Evolutionary conservation across 2,113 vertebrate genomes (phyloP).

Genomic region (Salvator merianae): DNA sequence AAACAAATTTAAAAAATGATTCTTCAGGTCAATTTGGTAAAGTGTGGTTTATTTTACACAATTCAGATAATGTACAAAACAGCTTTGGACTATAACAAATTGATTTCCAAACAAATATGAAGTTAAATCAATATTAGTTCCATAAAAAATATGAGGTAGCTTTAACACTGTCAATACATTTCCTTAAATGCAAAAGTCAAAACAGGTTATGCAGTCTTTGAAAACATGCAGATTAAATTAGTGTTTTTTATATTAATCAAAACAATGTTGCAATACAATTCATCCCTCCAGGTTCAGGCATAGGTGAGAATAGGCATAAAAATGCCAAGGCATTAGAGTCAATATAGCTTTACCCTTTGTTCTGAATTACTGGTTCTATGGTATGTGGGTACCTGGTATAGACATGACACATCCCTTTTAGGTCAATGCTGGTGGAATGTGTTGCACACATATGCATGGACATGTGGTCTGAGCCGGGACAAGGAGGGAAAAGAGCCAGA

Average conservation of each 20-base stretch:
- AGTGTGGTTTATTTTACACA: slow-evolving; percentile 38
- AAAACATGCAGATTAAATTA: not conserved
- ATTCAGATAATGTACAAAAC: slow-evolving; percentile 30
- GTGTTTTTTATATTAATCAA: not conserved
- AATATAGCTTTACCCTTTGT: not conserved
- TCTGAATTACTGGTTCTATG: not conserved
- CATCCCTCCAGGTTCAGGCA: not conserved
- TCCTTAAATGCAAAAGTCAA: not conserved
- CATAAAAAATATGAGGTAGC: not conserved
- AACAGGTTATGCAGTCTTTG: not conserved
- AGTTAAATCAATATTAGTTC: not conserved
- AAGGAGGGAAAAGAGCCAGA: too few species aligned
- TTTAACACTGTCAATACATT: not conserved
- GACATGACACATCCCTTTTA: too few species aligned
- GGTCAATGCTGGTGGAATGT: too few species aligned
- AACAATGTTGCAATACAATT: not conserved
- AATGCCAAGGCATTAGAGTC: not conserved
- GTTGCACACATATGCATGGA: too few species aligned
- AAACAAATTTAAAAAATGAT: slow-evolving; percentile 49
- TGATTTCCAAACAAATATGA: slow-evolving; percentile 36
- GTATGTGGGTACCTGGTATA: too few species aligned
- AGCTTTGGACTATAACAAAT: slow-evolving; percentile 21
- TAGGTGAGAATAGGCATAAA: not conserved
- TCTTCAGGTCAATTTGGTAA: slow-evolving; percentile 14
- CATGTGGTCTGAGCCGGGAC: too few species aligned